A percentile compares a stretch with the other conserved stretches of the same genome.
Conservation (phyloP, 2,888 invertebrate genomes). For the Xiphydria camelus region DNA sequence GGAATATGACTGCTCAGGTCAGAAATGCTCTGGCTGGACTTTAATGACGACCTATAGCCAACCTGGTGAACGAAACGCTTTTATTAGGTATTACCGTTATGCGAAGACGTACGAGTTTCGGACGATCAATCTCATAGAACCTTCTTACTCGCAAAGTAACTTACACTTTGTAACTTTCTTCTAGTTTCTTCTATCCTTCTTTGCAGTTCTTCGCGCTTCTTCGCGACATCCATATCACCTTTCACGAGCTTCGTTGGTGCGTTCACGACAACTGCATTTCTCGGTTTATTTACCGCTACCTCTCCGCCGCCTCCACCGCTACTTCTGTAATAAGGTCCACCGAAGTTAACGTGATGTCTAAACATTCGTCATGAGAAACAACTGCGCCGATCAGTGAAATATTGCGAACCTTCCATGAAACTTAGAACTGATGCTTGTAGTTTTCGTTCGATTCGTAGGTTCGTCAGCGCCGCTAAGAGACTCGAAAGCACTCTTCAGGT, state of each 20-base stretch:
- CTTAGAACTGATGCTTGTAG: slow-evolving; percentile 56
- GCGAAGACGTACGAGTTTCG: background rate
- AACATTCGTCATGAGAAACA: too few species aligned
- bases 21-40: slow-evolving; percentile 84
- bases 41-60: slow-evolving; percentile 76
- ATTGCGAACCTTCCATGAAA: slow-evolving; percentile 57
- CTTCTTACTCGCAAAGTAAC: slow-evolving; percentile 52
- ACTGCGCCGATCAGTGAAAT: too few species aligned
- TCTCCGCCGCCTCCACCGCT: slow-evolving; percentile 33
- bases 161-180: slow-evolving; percentile 83
- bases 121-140: too few species aligned
- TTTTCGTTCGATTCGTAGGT: slow-evolving; percentile 43
- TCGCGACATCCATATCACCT: slow-evolving; percentile 67
- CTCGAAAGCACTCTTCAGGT: slow-evolving; percentile 70
- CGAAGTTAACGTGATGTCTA: too few species aligned
- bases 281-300: slow-evolving; percentile 54
- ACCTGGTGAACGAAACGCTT: slow-evolving; percentile 60
- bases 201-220: slow-evolving; percentile 77
- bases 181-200: slow-evolving; percentile 83
- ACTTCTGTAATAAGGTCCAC: too few species aligned
- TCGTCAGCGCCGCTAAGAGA: slow-evolving; percentile 71
- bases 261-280: slow-evolving; percentile 62
- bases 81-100: background rate
- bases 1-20: slow-evolving; percentile 75
- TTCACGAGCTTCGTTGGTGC: slow-evolving; percentile 63